Conservation (phyloP, 2,888 invertebrate genomes). For the Mongoloraphidia duomilia region DNA sequence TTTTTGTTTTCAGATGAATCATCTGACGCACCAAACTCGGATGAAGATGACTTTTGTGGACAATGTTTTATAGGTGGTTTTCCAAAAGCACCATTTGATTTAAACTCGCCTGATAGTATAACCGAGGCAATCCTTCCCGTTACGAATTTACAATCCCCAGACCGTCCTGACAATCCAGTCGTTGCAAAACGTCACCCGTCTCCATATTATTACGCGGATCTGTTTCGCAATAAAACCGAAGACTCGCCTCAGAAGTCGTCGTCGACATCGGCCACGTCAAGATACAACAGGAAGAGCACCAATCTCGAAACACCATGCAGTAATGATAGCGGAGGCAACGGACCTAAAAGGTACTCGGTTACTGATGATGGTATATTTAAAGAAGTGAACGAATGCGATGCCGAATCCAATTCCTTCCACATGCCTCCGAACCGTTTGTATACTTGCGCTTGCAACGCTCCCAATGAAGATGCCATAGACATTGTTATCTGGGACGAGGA, state of each 20-base stretch:
- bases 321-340: conserved; percentile 38
- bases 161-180: conserved; percentile 39
- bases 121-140: conserved; percentile 32
- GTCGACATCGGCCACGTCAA: conserved; percentile 15
- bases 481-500: conserved; percentile 47
- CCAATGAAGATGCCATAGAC: conserved; percentile 35
- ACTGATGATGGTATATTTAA: conserved; percentile 49
- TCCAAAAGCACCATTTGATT: conserved; percentile 31
- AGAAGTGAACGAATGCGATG: conserved; percentile 19
- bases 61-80: conserved; percentile 17
- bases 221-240: conserved; percentile 37
- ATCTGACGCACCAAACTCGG: conserved; percentile 27
- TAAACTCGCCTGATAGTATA: conserved; percentile 57
- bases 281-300: conserved; percentile 51
- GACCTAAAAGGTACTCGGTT: conserved; percentile 52
- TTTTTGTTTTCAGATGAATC: conserved; percentile 26
- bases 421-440: conserved; percentile 62
- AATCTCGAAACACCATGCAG: conserved; percentile 62
- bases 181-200: conserved; percentile 52
- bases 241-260: conserved; percentile 19
- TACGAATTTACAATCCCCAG: conserved; percentile 34
- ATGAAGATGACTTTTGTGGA: conserved; percentile 29
- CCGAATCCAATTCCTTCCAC: conserved; percentile 35
- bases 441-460: conserved; percentile 59
- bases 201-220: conserved; percentile 71